Base-by-base conservation (phyloP, 2,888 invertebrate genomes). In the Acrobasis repandana region DNA sequence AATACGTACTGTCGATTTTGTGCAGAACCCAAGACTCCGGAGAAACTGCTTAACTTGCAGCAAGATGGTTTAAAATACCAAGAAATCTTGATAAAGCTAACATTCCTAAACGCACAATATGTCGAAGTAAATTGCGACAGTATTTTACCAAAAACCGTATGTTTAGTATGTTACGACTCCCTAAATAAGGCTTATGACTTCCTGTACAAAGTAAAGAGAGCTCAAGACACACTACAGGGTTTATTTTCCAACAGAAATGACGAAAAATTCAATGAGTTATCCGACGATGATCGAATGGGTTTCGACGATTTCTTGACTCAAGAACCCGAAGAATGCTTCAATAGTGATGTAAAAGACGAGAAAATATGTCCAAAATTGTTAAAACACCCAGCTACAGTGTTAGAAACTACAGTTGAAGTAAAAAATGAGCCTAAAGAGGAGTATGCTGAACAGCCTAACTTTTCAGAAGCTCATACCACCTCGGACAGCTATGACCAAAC, bases 381-480 rank as follows among this genome's bases (percentile, higher is more conserved):
- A 47, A 11, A 58, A 14, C 9, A 16, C 9, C 60, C 58, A 34
- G 18, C 54, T 1, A 4, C 56, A 0, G 43, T 16, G 10, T 0
- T 60, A 6, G 66, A 69, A 47, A n/a, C 67, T 5, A 46, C 33
- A 33, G 28, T 82, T 20, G 73, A 75, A 18, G 77, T 90, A 0
- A 89, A 90, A 71, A 65, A 68, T 1, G 90, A 90, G 62, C 79
- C 79, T 0, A 87, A 87, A 66, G 85, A 88, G 34, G 88, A 89
- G 56, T 50, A 9, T 28, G 1, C 48, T 2, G 60, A 52, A 6
- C 56, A 59, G 10, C n/a, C 38, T 3, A 60, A 52, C 18, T 15
- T 52, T 15, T 20, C 28, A 0, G 63, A 61, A 5, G 59, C 43
- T 36, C 34, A 20, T 3, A 56, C 20, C 20, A 6, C 57, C 1